A percentile compares a stretch with the other conserved stretches of the same genome.
These are phyloP conservation scores for Ooceraea biroi DNA, from an alignment of 1,140 invertebrate genomes.

Conservation along the genomic window DNA sequence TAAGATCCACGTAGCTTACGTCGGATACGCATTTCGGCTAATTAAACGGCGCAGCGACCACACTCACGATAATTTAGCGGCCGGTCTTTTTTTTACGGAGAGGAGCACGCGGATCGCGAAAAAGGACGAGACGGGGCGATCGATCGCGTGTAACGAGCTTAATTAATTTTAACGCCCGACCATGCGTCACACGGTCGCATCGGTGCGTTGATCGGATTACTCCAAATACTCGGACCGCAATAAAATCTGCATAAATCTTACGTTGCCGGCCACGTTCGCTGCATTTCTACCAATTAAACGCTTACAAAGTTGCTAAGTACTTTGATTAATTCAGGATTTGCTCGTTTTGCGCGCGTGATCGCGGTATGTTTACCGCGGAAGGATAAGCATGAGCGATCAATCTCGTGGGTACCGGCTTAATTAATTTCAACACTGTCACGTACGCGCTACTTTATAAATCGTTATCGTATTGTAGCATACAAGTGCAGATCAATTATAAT, in stretches of 20 bases:
- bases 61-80: conserved; percentile 10
- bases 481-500: conserved; percentile 14
- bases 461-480: conserved; percentile 15
- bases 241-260: conserved; percentile 50
- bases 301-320: conserved; percentile 31
- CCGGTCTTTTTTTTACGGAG: background rate
- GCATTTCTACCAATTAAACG: conserved; percentile 41
- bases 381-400: conserved; percentile 30
- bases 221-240: background rate
- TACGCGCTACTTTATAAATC: conserved; percentile 45
- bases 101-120: background rate
- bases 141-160: conserved; percentile 42
- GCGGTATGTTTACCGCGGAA: background rate
- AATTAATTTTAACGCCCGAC: conserved; percentile 36
- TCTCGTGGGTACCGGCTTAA: conserved; percentile 19
- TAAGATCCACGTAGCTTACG: conserved; percentile 18
- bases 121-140: conserved; percentile 28
- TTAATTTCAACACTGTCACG: conserved; percentile 34
- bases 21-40: background rate
- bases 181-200: background rate
- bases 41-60: conserved; percentile 10
- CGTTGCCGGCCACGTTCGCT: background rate
- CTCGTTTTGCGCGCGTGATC: conserved; percentile 21
- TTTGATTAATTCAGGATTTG: conserved; percentile 22
- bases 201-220: conserved; percentile 36